Conservation (phyloP, 2,888 invertebrate species). For the Xestia ashworthii region DNA sequence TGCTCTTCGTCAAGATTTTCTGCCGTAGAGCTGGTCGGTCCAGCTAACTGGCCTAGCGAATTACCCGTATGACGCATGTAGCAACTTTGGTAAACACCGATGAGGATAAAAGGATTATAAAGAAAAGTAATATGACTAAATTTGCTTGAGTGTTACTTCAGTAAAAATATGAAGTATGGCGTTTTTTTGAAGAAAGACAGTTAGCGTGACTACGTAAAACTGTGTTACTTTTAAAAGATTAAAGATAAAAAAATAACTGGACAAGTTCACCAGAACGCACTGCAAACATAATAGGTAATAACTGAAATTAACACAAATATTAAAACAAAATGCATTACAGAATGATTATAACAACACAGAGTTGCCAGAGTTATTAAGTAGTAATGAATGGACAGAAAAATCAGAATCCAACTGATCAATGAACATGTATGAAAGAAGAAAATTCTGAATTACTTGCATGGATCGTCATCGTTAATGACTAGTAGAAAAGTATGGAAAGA, state of each 20-base stretch:
- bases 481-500: too few relatives aligned
- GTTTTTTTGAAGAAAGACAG: not conserved
- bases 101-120: not conserved
- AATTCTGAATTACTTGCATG: too few relatives aligned
- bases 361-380: conserved; percentile 13
- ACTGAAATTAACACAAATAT: not conserved
- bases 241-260: not conserved
- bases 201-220: not conserved
- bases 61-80: not conserved
- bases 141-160: not conserved
- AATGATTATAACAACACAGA: conserved; percentile 16
- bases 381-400: not conserved
- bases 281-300: too few relatives aligned
- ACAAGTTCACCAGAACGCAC: not conserved
- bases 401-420: conserved; percentile 1
- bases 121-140: not conserved
- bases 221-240: not conserved
- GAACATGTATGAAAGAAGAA: not conserved
- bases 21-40: not conserved
- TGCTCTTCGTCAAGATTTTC: not conserved
- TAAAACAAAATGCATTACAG: not conserved
- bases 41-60: not conserved
- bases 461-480: too few relatives aligned
- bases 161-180: not conserved
- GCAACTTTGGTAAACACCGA: not conserved